A percentile compares a stretch with the other conserved stretches of the same genome.
Conservation (phyloP, 1,140 invertebrate genomes). For the Berghia stephanieae region DNA sequence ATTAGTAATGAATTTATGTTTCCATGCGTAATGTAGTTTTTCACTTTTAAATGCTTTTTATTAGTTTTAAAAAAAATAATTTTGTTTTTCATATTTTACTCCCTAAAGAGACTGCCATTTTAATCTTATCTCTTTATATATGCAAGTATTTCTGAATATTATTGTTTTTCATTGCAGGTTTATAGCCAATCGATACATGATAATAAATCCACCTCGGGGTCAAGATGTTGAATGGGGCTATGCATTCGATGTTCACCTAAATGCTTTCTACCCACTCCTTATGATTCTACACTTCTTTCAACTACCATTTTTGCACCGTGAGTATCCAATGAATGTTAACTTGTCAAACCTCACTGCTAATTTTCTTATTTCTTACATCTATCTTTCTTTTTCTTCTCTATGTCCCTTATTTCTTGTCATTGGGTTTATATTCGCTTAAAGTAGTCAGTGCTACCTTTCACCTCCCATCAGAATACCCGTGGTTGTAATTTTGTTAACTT, state of each 20-base stretch:
- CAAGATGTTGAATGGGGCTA: constrained; percentile 97
- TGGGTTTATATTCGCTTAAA: too few species aligned
- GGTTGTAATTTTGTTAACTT: too few species aligned
- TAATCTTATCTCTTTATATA: too few species aligned
- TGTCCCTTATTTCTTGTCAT: too few species aligned
- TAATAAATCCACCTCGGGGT: constrained; percentile 71
- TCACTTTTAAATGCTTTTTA: too few species aligned
- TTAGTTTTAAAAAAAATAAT: too few species aligned
- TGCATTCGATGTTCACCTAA: constrained; percentile 98
- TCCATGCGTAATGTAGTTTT: too few species aligned
- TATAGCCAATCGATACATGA: constrained; percentile 86
- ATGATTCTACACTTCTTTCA: constrained; percentile 94
- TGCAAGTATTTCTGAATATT: background rate
- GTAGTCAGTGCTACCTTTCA: too few species aligned
- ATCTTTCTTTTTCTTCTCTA: background rate
- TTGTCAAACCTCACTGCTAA: background rate
- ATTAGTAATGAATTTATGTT: too few species aligned
- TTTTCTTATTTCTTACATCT: too few species aligned
- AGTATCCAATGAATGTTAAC: constrained; percentile 61
- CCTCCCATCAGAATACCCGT: too few species aligned
- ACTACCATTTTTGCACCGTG: constrained; percentile 88
- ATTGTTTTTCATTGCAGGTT: constrained; percentile 74
- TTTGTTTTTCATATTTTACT: background rate
- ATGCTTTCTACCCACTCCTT: constrained; percentile 96
- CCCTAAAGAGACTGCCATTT: background rate